Evolutionary conservation across 2,888 invertebrate genomes (phyloP).

Genomic region (Cheilosia pagana): DNA sequence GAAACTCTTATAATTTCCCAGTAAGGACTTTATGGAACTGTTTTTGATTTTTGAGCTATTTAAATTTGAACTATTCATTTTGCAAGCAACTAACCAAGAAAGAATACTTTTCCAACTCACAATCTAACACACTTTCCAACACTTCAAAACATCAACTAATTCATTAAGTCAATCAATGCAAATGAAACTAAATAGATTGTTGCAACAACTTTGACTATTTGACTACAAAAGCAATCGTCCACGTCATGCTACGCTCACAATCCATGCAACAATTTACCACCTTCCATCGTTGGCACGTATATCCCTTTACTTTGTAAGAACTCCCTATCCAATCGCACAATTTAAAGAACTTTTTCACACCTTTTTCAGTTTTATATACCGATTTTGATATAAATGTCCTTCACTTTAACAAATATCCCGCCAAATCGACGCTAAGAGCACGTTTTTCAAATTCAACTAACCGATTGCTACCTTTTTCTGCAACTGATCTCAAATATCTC

Average conservation of each 20-base stretch:
- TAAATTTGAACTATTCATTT: too few relatives aligned
- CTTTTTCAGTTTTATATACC: slow-evolving; percentile 1
- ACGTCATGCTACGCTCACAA: slow-evolving; percentile 32
- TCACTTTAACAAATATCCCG: neutral
- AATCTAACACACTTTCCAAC: neutral
- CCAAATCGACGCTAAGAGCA: neutral
- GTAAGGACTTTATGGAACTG: too few relatives aligned
- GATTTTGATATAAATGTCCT: neutral
- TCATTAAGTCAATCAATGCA: neutral
- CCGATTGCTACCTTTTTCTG: slow-evolving; percentile 43
- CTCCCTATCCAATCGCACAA: too few relatives aligned
- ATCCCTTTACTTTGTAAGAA: slow-evolving; percentile 26
- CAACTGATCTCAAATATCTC: slow-evolving; percentile 62
- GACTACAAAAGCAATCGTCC: neutral
- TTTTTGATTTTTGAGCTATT: too few relatives aligned
- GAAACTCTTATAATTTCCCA: too few relatives aligned
- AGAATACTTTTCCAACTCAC: neutral
- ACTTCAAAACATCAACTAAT: slow-evolving; percentile 29
- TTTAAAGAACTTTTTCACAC: slow-evolving; percentile 6
- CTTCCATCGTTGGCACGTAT: slow-evolving; percentile 47
- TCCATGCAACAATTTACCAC: slow-evolving; percentile 63
- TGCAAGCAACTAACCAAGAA: neutral
- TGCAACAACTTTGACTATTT: neutral
- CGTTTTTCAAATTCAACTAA: slow-evolving; percentile 6
- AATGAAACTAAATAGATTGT: too few relatives aligned